These are phyloP conservation scores for Ispidina lecontei DNA, from an alignment of 2,797 vertebrate species.

Conservation along the genomic window DNA sequence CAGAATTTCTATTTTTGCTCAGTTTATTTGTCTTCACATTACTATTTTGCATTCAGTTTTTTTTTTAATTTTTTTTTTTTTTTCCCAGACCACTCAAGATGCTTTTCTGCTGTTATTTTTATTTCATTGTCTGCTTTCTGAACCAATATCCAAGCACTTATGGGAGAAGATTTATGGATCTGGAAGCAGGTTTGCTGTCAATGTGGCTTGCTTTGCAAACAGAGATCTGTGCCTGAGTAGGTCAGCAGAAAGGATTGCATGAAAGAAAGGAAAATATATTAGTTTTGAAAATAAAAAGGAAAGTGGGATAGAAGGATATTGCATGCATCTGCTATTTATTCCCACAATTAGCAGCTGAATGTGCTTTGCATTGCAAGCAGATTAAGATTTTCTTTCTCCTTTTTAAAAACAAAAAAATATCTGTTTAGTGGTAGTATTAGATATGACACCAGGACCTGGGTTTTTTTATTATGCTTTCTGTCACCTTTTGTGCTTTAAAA, in stretches of 20 bases:
- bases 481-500: neutral
- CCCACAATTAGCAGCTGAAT: conserved; percentile 31
- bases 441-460: neutral
- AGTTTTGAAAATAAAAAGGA: conserved; percentile 4
- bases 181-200: conserved; percentile 6
- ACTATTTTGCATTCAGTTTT: neutral
- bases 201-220: conserved; percentile 30
- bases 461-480: neutral
- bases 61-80: neutral
- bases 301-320: neutral
- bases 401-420: neutral
- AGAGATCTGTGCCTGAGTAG: conserved; percentile 35
- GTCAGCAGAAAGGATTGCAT: conserved; percentile 15
- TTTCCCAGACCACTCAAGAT: neutral
- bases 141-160: neutral
- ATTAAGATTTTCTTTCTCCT: neutral
- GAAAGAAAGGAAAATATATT: conserved; percentile 35
- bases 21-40: neutral
- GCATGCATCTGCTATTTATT: conserved; percentile 39
- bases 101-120: conserved; percentile 8
- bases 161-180: conserved; percentile 27
- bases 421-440: neutral
- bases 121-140: neutral
- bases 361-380: conserved; percentile 23
- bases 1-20: neutral